Evolutionary conservation across 2,888 invertebrate genomes (phyloP).

Genomic region (Spicauda simplicius): DNA sequence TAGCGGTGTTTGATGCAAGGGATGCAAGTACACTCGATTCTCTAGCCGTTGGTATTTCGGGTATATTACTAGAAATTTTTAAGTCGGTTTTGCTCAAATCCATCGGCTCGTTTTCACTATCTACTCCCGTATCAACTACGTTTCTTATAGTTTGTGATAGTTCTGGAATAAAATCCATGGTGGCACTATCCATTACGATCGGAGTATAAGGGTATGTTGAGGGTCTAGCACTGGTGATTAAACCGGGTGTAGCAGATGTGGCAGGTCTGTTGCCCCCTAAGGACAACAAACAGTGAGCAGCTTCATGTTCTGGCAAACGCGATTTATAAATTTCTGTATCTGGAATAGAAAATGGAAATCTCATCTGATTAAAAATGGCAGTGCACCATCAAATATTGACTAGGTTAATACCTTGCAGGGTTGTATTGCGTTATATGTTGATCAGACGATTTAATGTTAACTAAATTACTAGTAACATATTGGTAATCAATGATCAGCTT

Average conservation of each 20-base stretch:
- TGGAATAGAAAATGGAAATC: conserved; percentile 52
- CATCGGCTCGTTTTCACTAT: conserved; percentile 83
- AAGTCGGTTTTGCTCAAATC: conserved; percentile 76
- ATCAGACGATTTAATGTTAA: no score
- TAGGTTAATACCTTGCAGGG: no score
- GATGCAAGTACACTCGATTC: conserved; percentile 87
- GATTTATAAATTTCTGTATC: conserved; percentile 88
- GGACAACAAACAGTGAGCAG: conserved; percentile 92
- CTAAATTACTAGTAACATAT: no score
- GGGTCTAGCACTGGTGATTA: conserved; percentile 86
- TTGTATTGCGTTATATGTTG: no score
- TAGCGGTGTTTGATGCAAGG: conserved; percentile 86
- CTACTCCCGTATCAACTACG: conserved; percentile 59
- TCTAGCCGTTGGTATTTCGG: conserved; percentile 86
- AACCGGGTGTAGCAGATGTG: conserved; percentile 78
- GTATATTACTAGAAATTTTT: conserved; percentile 61
- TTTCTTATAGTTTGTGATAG: conserved; percentile 55
- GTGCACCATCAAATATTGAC: no score
- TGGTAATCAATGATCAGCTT: no score
- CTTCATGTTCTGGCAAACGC: conserved; percentile 92
- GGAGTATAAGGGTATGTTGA: conserved; percentile 88
- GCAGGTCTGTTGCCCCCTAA: conserved; percentile 87
- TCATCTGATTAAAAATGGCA: neutral
- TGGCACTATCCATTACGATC: conserved; percentile 59
- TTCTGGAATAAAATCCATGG: conserved; percentile 61